Evolutionary conservation across 37 sponge, comb jelly and placozoan species (phyloP), one percentile per base, ranked within the genome.

Genomic region (Mnemiopsis leidyi): DNA sequence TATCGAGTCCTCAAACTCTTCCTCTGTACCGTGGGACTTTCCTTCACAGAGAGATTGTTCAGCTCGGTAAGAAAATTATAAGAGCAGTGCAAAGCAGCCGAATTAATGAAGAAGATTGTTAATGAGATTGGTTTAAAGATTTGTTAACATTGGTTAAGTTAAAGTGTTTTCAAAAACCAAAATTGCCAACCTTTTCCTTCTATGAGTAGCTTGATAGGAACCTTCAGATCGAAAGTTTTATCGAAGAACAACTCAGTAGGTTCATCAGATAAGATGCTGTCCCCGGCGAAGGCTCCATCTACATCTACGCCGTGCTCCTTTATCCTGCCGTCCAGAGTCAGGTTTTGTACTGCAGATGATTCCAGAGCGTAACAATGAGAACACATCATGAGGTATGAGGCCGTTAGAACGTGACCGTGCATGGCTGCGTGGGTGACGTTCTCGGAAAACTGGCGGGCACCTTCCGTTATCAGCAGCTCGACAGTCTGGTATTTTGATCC

Each of bases 341-440:
- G 79, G 18, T 77, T 77, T 34, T 32, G 34, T 3, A 77, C 79
- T 33, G 79, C 79, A 26, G 32, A 20, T 26, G 79, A 69, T 18
- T 77, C 79, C 36, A 77, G 79, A 26, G 32, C 20, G 79, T 21
- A 20, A 39, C 90, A 85, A 2, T 85, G 90, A 23, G 90, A 37
- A 39, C 90, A 85, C n/a, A 85, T 13, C 40, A 85, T 85, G 48
- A 85, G 90, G 29, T 40, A 85, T 28, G 90, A 85, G 48, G 90
- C 90, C 0, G 61, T 25, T 0, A 40, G 61, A 18, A n/a, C 2
- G 61, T 40, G 90, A n/a, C 90, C 90, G 26, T 40, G 5, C 7
- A 23, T 35, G 3, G 61, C 90, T 39, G 90, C 90, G 30, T n/a
- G 36, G 13, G 40, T 3, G 5, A 85, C 36, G 48, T 38, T 40